Evolutionary conservation across 2,888 invertebrate genomes (phyloP), one percentile per base, ranked within the genome.

Genomic region (Sesia apiformis): DNA sequence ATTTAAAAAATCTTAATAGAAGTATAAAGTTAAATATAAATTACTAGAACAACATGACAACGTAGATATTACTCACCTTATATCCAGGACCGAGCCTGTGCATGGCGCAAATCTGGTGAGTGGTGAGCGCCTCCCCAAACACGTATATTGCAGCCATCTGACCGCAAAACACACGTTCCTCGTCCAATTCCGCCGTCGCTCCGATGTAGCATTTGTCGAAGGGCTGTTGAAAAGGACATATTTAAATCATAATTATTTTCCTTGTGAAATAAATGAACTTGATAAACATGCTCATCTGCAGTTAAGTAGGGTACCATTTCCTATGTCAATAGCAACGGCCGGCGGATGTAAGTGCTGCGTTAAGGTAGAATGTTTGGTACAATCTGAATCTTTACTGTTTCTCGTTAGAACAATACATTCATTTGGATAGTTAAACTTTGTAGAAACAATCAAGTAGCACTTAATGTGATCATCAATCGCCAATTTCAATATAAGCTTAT

Each of bases 141-240:
- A 99, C 91, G 91, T 99, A 99, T 74, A 99, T 97, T 54, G 99
- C 98, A 39, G 98, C 98, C 97, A 99, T 98, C 92, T 99, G 99
- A 43, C 99, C 99, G 88, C 98, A 99, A 90, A 99, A 99, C 65
- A 98, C 97, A 59, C 98, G 93, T 79, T 98, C 98, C 76, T 97
- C 97, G 75, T 98, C 98, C 76, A 98, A 86, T 87, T 99, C 98
- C 1, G 98, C 97, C 53, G 98, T 98, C 57, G 98, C 97, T 57
- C 99, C 99, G 77, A 99, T 98, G 88, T 97, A 99, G 88, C 99
- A 99, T 85, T 98, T 98, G 91, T 99, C 99, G 90, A 98, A 99
- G 56, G 98, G 97, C 98, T 99, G 88, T 5, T 74, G 78, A 67
- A 1, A 23, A 23, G 23, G 23, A 23, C 23, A 23, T 23, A 23